A percentile compares a stretch with the other conserved stretches of the same genome.
These are phyloP conservation scores for Diacarnus erythraeanus DNA, from an alignment of 37 sponge, comb jelly and placozoan genomes.

Conservation along the genomic window DNA sequence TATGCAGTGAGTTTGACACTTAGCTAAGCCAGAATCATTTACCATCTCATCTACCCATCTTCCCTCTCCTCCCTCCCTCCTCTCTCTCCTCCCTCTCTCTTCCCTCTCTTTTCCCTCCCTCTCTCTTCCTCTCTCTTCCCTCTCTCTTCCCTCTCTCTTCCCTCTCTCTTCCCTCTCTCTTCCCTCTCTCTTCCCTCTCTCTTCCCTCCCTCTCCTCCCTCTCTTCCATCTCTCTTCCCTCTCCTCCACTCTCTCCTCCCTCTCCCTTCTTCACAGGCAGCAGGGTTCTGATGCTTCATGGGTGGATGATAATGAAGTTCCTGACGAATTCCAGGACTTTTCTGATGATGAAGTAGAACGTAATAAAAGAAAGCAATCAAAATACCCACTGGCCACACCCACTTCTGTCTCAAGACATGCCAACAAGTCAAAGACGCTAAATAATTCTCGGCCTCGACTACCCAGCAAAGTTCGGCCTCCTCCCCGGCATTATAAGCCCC, in stretches of 20 bases:
- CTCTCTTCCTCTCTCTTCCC: background rate
- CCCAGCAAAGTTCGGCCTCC: background rate
- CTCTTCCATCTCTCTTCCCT: too few relatives aligned
- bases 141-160: background rate
- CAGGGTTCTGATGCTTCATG: conserved; percentile 83
- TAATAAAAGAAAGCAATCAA: background rate
- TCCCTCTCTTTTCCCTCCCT: background rate
- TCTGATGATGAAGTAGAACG: conserved; percentile 53
- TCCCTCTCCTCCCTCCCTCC: background rate
- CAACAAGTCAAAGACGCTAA: background rate
- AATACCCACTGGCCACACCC: background rate
- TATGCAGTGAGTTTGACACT: conserved; percentile 34
- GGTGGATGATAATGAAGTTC: conserved; percentile 64
- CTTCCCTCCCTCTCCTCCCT: background rate
- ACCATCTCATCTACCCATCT: background rate
- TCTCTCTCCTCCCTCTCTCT: background rate
- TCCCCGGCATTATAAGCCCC: background rate
- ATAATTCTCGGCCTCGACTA: background rate
- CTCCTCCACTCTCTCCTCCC: too few relatives aligned
- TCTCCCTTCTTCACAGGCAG: conserved; percentile 13
- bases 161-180: background rate
- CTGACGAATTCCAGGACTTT: conserved; percentile 39
- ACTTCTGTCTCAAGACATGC: background rate
- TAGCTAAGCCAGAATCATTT: background rate
- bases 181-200: background rate